Conservation (phyloP, 2,113 vertebrate species). For the Numenius arquata region DNA sequence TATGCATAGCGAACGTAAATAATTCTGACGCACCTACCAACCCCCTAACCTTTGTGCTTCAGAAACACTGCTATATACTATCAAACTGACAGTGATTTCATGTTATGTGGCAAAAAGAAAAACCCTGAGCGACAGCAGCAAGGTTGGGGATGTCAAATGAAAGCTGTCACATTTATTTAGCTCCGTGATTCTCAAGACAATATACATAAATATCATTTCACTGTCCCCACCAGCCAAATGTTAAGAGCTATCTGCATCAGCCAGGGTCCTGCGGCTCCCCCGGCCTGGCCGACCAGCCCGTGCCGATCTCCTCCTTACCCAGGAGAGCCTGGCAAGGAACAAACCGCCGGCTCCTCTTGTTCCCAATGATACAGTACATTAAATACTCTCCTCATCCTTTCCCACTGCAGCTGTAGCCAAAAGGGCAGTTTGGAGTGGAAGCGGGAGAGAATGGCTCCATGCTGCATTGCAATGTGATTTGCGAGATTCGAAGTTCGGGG, state of each 20-base stretch:
- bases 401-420: not conserved
- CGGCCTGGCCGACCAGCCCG: not conserved
- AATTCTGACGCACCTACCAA: not conserved
- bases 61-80: not conserved
- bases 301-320: not conserved
- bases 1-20: constrained; percentile 24
- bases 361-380: not conserved
- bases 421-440: not conserved
- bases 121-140: constrained; percentile 45
- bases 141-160: constrained; percentile 45
- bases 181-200: constrained; percentile 3
- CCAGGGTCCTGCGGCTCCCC: not conserved
- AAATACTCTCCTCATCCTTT: not conserved
- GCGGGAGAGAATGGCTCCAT: not conserved
- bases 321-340: not conserved
- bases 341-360: not conserved
- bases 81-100: constrained; percentile 49
- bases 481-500: not conserved
- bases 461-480: not conserved
- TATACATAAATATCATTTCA: constrained; percentile 28
- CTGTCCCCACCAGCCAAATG: not conserved
- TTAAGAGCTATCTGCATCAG: not conserved
- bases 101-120: constrained; percentile 44
- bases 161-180: constrained; percentile 56
- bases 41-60: constrained; percentile 38